Percentiles rank a stretch among this genome's conserved stretches.
Conservation (phyloP, 1,140 invertebrate species). For the Drosophila mayri region DNA sequence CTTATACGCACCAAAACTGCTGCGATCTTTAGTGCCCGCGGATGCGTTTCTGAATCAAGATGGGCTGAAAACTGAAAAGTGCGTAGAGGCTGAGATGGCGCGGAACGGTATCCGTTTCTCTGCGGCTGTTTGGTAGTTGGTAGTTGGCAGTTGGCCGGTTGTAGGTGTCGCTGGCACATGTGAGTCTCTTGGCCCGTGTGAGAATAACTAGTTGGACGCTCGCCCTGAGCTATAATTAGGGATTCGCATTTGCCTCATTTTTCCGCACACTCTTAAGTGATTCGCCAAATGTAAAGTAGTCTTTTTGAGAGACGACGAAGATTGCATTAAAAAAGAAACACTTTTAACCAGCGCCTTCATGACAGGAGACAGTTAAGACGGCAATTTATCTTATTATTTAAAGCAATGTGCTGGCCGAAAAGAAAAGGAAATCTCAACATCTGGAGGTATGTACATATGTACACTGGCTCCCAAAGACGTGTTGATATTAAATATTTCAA, state of each 20-base stretch:
- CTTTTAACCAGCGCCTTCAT: constrained; percentile 36
- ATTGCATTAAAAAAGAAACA: constrained; percentile 28
- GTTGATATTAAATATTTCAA: constrained; percentile 58
- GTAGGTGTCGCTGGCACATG: constrained; percentile 44
- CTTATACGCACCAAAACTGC: constrained; percentile 33
- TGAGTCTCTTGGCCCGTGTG: constrained; percentile 36
- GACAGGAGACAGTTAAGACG: constrained; percentile 29
- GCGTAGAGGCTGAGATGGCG: constrained; percentile 72
- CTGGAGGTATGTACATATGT: neutral
- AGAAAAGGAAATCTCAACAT: constrained; percentile 14
- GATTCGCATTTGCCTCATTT: constrained; percentile 61
- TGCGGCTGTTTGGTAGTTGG: constrained; percentile 54
- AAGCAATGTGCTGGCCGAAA: constrained; percentile 1
- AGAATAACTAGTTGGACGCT: constrained; percentile 47
- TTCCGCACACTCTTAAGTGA: constrained; percentile 48
- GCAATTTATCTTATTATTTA: constrained; percentile 36
- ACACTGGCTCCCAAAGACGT: constrained; percentile 26
- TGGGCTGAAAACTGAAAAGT: constrained; percentile 58
- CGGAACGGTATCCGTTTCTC: constrained; percentile 71
- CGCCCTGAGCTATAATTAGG: constrained; percentile 58
- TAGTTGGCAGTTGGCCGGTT: constrained; percentile 12
- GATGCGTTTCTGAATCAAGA: constrained; percentile 82
- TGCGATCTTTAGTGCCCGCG: constrained; percentile 46
- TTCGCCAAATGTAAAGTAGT: constrained; percentile 48
- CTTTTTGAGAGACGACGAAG: constrained; percentile 27